Evolutionary conservation across 2,113 vertebrate genomes (phyloP), one percentile per base, ranked within the genome.

Genomic region (Erythrocercus mccallii): DNA sequence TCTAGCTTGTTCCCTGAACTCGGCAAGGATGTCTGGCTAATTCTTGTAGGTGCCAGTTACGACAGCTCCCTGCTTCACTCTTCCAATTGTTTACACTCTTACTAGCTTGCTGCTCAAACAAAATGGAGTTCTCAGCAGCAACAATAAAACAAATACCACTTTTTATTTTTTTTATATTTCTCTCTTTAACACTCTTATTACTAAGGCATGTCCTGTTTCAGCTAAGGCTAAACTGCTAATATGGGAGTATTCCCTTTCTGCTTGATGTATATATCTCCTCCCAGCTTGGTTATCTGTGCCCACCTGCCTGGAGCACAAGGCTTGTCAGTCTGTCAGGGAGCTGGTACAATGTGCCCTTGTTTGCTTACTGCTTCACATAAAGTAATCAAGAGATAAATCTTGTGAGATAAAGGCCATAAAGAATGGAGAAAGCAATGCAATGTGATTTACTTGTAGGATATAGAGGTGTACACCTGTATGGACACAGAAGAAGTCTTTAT

Each of bases 211-310:
- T 58, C 16, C 47, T 38, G 5, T 54, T 85, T 62, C 42, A 74
- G 40, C 6, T 16, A 25, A 57, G 31, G 31, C 14, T 78, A 45
- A 71, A 27, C n/a, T 31, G 48, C 11, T 70, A 42, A 14, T 40
- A 18, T 10, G 50, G 6, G 35, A 66, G 6, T 28, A 8, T 71
- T 92, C 15, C 30, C 21, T 62, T 78, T 30, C 24, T 56, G 20
- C 53, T 85, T 7, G n/a, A 23, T 53, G 42, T 16, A 11, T 68
- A 0, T 15, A 31, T 74, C 0, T 2, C 12, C 11, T 82, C 37
- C 22, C 30, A 48, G 0, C 31, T 69, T 3, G 0, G 25, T 61
- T 90, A 37, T 15, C 66, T 6, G 1, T 88, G 54, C 79, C 74
- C 28, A 64, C 78, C 40, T 78, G 35, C 38, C 38, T 37, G 35